Base-by-base conservation (phyloP, 2,113 vertebrate species). In the Melanocharis versteri region DNA sequence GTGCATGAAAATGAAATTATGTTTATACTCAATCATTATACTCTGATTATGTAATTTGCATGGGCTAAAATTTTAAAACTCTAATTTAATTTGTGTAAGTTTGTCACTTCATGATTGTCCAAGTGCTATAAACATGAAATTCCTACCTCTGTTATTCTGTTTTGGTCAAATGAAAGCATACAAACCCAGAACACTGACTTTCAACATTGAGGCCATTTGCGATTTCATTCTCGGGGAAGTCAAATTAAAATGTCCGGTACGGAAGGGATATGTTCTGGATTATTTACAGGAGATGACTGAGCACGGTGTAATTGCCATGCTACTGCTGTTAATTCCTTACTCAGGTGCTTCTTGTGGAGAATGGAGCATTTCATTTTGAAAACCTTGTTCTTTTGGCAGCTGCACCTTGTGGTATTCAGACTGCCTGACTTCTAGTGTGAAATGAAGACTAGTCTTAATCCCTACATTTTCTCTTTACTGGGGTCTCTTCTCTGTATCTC, bases 221-320 rank as follows among this genome's bases (percentile, higher is more conserved):
- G 7, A 4, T 28, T 30, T 71, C 6, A 6, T 65, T 68, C 22
- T 93, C 3, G 13, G 26, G 40, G 19, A 79, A 79, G 20, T 19
- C 0, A 8, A 58, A 45, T 42, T 70, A 50, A 90, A 86, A 21
- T 39, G 37, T 42, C 33, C 37, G 0, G 0, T 79, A n/a, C 1
- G 4, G 61, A 82, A 87, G 13, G 40, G 26, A 62, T 4, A 3
- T 2, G 1, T 82, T 87, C 56, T 44, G 7, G 45, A 24, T 40
- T 30, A 57, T 45, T 76, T 77, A 45, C 26, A 70, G 60, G 44
- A 62, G 21, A 33, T 64, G 3, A 15, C 19, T 24, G 1, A 60
- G 30, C 26, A 24, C 28, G 31, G 30, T 40, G 51, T 64, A 17
- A 54, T 75, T 95, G 47, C 42, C 22, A 40, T 71, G 51, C 44